Conservation (phyloP, 1,140 invertebrate genomes). For the Protaetia brevitarsis region DNA sequence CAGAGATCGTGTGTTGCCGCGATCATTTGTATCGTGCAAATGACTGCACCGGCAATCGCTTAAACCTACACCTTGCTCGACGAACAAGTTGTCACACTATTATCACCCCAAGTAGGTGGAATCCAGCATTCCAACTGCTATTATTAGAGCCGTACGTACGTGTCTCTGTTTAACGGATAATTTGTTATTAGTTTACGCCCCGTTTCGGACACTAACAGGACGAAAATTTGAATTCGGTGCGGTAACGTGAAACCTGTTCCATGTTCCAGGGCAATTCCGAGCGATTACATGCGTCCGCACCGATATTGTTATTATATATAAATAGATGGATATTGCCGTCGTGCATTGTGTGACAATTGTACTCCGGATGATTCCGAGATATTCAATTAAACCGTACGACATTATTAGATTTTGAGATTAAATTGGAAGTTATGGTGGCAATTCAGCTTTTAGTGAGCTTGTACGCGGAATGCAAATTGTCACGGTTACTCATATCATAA, state of each 20-base stretch:
- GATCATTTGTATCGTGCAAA: slow-evolving; percentile 23
- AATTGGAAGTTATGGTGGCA: background rate
- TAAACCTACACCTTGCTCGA: slow-evolving; percentile 23
- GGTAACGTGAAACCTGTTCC: slow-evolving; percentile 17
- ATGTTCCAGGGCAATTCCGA: background rate
- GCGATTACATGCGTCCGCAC: slow-evolving; percentile 1
- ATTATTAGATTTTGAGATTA: slow-evolving; percentile 2
- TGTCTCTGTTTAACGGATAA: slow-evolving; percentile 17
- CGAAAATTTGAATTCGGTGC: slow-evolving; percentile 14
- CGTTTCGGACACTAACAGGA: slow-evolving; percentile 16
- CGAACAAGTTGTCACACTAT: slow-evolving; percentile 26
- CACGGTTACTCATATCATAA: background rate
- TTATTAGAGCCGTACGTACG: slow-evolving; percentile 15
- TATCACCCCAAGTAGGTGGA: slow-evolving; percentile 24
- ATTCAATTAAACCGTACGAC: background rate
- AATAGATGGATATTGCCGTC: background rate
- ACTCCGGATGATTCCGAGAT: slow-evolving; percentile 9
- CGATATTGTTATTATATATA: slow-evolving; percentile 17
- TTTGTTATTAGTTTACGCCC: slow-evolving; percentile 18
- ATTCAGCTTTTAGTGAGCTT: slow-evolving; percentile 14
- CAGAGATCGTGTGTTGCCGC: background rate
- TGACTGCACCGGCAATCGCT: slow-evolving; percentile 20
- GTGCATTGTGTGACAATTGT: background rate
- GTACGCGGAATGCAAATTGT: slow-evolving; percentile 1
- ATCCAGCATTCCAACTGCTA: slow-evolving; percentile 15